phyloP scores from a whole-genome alignment of 2,888 invertebrate genomes.

The Paralinhomoeus sp. region DNA sequence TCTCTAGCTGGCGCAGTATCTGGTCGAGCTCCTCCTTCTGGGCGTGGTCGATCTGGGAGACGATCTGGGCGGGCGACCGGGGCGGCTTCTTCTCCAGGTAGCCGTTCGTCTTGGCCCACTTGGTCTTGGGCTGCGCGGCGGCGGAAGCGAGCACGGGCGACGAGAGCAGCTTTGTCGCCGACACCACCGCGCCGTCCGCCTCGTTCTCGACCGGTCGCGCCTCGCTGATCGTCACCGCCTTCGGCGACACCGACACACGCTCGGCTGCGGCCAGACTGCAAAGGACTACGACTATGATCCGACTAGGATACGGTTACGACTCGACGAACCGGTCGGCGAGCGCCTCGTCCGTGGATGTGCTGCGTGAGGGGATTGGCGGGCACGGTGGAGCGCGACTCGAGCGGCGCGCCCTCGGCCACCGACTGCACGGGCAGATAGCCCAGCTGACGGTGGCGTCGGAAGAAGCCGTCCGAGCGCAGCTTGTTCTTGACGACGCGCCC shows the following conservation, averaged over 20 bases:
- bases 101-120: too few species aligned
- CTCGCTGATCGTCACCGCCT: too few species aligned
- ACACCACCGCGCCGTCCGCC: too few species aligned
- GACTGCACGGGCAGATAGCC: conserved; percentile 89
- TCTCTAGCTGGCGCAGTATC: conserved; percentile 71
- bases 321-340: conserved; percentile 54
- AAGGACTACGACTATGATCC: too few species aligned
- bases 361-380: conserved; percentile 35
- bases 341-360: conserved; percentile 69
- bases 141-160: too few species aligned
- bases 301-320: too few species aligned
- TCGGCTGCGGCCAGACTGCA: too few species aligned
- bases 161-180: too few species aligned
- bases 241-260: too few species aligned
- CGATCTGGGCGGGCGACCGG: conserved; percentile 47
- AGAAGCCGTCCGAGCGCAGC: conserved; percentile 83
- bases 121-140: too few species aligned
- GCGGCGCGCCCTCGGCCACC: conserved; percentile 33
- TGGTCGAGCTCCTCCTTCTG: conserved; percentile 84
- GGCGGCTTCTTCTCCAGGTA: background rate
- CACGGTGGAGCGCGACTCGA: conserved; percentile 37
- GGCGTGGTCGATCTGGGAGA: conserved; percentile 83
- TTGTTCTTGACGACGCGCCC: conserved; percentile 86
- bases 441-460: conserved; percentile 77
- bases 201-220: too few species aligned